These are phyloP conservation scores for Drosophila subsilvestris DNA, from an alignment of 2,888 invertebrate genomes.

Conservation along the genomic window DNA sequence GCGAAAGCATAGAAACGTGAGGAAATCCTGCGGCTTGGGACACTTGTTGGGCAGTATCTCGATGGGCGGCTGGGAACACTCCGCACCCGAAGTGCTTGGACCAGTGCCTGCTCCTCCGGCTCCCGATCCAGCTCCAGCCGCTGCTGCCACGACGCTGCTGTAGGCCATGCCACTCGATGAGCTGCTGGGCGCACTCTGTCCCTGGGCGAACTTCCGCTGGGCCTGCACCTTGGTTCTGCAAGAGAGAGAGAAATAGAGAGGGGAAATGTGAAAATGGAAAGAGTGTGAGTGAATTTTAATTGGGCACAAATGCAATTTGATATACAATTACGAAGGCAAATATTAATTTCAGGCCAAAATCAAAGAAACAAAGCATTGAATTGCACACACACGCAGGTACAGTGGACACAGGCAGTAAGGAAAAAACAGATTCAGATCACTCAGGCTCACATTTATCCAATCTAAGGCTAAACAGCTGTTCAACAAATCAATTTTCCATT, in stretches of 20 bases:
- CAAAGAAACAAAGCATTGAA: slow-evolving; percentile 42
- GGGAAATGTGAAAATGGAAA: neutral
- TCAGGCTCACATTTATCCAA: slow-evolving; percentile 8
- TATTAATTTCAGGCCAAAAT: slow-evolving; percentile 30
- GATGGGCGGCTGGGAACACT: slow-evolving; percentile 86
- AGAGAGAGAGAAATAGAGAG: slow-evolving; percentile 7
- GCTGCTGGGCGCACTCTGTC: slow-evolving; percentile 89
- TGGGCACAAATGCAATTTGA: slow-evolving; percentile 50
- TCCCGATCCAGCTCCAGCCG: slow-evolving; percentile 51
- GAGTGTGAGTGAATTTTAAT: slow-evolving; percentile 54
- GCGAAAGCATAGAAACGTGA: slow-evolving; percentile 93
- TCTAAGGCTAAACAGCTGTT: neutral
- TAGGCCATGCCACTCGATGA: slow-evolving; percentile 77
- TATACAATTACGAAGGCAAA: slow-evolving; percentile 43
- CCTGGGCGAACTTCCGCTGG: slow-evolving; percentile 94
- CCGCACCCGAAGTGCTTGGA: slow-evolving; percentile 85
- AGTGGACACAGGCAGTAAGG: slow-evolving; percentile 2
- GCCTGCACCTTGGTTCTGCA: slow-evolving; percentile 92
- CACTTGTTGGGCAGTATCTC: slow-evolving; percentile 87
- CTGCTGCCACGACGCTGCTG: slow-evolving; percentile 56
- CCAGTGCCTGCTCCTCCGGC: slow-evolving; percentile 52
- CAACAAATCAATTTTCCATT: slow-evolving; percentile 1
- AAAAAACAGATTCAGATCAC: neutral
- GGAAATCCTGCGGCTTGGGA: slow-evolving; percentile 93
- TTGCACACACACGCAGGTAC: slow-evolving; percentile 30